phyloP scores from a whole-genome alignment of 2,888 invertebrate genomes.

The Drosophila ezoana region DNA sequence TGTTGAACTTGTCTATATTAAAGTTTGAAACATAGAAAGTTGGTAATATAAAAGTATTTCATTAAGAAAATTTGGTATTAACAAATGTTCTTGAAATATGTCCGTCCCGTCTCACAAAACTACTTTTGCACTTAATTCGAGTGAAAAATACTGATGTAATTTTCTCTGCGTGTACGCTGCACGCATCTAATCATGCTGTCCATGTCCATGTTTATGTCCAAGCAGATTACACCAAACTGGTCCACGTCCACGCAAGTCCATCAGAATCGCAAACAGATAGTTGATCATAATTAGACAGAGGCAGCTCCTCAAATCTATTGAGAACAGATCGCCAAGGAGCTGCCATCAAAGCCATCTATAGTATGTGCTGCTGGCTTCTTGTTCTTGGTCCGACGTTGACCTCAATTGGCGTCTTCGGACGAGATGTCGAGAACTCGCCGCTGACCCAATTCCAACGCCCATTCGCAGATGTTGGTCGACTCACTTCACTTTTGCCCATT shows the following conservation, averaged over 20 bases:
- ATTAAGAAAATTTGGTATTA: too few species aligned
- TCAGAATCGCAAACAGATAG: conserved; percentile 48
- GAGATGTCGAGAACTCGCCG: conserved; percentile 44
- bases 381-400: conserved; percentile 51
- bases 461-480: conserved; percentile 48
- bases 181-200: conserved; percentile 43
- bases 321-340: conserved; percentile 19
- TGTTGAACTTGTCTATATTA: too few species aligned
- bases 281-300: conserved; percentile 62
- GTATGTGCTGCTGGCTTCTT: conserved; percentile 13
- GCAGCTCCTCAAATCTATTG: conserved; percentile 15
- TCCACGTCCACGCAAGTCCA: conserved; percentile 45
- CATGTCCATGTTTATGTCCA: conserved; percentile 33
- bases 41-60: too few species aligned
- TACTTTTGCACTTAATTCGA: background rate
- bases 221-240: conserved; percentile 25
- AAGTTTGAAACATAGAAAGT: too few species aligned
- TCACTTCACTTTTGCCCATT: conserved; percentile 74
- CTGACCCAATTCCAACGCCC: conserved; percentile 74
- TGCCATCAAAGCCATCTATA: conserved; percentile 28
- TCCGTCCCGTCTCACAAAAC: too few species aligned
- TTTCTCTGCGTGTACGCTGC: conserved; percentile 7
- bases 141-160: background rate
- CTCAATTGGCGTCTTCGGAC: conserved; percentile 51
- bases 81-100: too few species aligned